These are phyloP conservation scores for Anabas testudineus DNA, from an alignment of 2,797 vertebrate genomes.

Conservation along the genomic window DNA sequence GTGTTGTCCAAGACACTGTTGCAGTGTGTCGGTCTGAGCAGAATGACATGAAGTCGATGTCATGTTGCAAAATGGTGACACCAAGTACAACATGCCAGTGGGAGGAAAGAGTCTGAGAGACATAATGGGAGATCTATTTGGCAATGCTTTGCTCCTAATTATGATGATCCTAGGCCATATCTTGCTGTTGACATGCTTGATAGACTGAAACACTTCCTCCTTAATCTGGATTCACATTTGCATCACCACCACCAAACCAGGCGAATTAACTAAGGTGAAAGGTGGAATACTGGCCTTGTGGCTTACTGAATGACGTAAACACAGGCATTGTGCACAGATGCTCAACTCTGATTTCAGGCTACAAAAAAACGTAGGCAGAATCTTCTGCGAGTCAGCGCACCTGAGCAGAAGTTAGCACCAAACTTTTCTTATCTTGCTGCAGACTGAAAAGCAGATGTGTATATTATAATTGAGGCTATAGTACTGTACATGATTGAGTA, in stretches of 20 bases:
- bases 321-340: conserved; percentile 7
- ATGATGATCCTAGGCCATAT: conserved; percentile 21
- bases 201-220: conserved; percentile 36
- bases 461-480: conserved; percentile 11
- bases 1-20: too few relatives aligned
- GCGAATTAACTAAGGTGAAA: conserved; percentile 11
- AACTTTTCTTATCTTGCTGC: conserved; percentile 22
- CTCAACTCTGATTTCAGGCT: conserved; percentile 19
- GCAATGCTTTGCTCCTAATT: too few relatives aligned
- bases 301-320: conserved; percentile 1
- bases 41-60: too few relatives aligned
- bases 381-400: not conserved
- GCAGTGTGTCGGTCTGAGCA: too few relatives aligned
- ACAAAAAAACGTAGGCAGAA: not conserved
- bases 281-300: not conserved
- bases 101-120: too few relatives aligned
- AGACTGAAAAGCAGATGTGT: conserved; percentile 18
- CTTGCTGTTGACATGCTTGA: conserved; percentile 35
- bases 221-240: conserved; percentile 48
- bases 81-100: too few relatives aligned
- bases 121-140: too few relatives aligned
- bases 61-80: too few relatives aligned
- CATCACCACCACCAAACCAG: conserved; percentile 30
- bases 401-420: not conserved
- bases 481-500: conserved; percentile 24